phyloP scores from a whole-genome alignment of 2,797 vertebrate genomes.

The Anisognathus igniventris region DNA sequence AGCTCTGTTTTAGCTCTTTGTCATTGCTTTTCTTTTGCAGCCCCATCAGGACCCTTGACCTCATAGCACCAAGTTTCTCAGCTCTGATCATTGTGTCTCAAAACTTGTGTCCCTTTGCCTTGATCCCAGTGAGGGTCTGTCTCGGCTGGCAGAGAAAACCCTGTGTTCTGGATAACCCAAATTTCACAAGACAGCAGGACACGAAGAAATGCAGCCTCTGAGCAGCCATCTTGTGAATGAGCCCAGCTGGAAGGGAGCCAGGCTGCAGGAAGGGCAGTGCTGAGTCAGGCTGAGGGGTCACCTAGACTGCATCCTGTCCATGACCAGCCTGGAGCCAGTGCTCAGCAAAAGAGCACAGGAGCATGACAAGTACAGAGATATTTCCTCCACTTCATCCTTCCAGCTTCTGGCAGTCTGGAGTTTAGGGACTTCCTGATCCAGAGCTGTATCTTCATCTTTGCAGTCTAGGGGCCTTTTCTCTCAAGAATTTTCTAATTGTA shows the following conservation, averaged over 20 bases:
- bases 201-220: background rate
- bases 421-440: slow-evolving; percentile 31
- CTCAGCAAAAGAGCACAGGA: background rate
- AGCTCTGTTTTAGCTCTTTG: background rate
- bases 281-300: slow-evolving; percentile 42
- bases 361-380: background rate
- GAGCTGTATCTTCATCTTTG: background rate
- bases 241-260: slow-evolving; percentile 29
- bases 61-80: background rate
- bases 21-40: background rate
- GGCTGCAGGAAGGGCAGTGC: slow-evolving; percentile 35
- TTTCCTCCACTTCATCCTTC: slow-evolving; percentile 23
- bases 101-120: background rate
- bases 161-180: background rate
- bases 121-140: background rate
- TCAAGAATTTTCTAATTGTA: slow-evolving; percentile 15
- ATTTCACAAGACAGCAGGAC: background rate
- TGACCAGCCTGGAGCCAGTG: background rate
- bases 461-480: background rate
- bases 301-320: slow-evolving; percentile 33
- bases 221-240: background rate
- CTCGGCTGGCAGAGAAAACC: background rate
- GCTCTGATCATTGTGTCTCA: background rate
- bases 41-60: background rate
- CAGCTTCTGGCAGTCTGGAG: background rate